Percentiles rank a stretch among this genome's conserved stretches.
Evolutionary conservation across 1,140 invertebrate species (phyloP).

Genomic region (Drosophila bifasciata): DNA sequence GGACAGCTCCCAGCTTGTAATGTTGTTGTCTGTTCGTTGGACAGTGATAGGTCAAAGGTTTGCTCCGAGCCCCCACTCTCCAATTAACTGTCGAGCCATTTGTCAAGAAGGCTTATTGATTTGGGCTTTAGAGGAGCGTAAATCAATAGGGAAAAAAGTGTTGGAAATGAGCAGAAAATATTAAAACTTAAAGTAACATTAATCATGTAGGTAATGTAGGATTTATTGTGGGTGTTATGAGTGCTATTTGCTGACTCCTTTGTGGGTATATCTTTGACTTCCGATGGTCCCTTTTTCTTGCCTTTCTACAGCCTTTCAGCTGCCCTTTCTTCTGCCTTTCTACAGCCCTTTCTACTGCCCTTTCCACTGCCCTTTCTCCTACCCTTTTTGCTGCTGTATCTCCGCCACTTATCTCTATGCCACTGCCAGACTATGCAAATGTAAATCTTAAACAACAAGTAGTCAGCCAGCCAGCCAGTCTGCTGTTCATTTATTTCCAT

Average conservation of each 20-base stretch:
- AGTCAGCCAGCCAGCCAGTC: slow-evolving; percentile 8
- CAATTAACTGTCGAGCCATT: slow-evolving; percentile 61
- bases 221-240: not conserved
- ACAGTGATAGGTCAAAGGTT: slow-evolving; percentile 55
- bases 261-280: no score
- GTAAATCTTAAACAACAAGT: slow-evolving; percentile 7
- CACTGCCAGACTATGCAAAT: slow-evolving; percentile 11
- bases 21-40: slow-evolving; percentile 41
- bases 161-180: slow-evolving; percentile 4
- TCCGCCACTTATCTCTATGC: not conserved
- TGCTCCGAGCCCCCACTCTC: slow-evolving; percentile 5
- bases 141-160: slow-evolving; percentile 31
- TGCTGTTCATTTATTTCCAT: slow-evolving; percentile 64
- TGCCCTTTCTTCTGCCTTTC: no score
- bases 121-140: slow-evolving; percentile 52
- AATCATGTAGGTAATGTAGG: slow-evolving; percentile 1
- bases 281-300: no score
- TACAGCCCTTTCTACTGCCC: no score
- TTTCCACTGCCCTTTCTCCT: no score
- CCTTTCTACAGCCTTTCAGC: no score
- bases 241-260: no score
- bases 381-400: no score
- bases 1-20: slow-evolving; percentile 33
- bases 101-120: slow-evolving; percentile 65
- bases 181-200: not conserved